These are phyloP conservation scores for Coleophora flavipennella DNA, from an alignment of 2,888 invertebrate genomes.

Conservation along the genomic window DNA sequence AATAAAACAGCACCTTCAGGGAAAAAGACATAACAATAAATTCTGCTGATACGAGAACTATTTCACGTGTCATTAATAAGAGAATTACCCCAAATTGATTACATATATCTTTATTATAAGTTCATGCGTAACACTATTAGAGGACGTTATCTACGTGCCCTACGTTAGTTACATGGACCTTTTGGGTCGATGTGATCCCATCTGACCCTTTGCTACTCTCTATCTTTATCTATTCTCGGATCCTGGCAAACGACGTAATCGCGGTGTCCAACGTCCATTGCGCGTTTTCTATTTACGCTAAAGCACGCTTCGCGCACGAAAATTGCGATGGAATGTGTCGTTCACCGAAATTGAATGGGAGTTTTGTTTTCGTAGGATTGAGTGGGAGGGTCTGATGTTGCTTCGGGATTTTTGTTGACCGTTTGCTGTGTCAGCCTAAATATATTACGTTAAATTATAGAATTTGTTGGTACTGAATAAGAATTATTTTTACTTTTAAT, in stretches of 20 bases:
- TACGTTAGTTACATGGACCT: conserved; percentile 1
- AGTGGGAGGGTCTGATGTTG: conserved; percentile 15
- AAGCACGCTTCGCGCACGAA: conserved; percentile 31
- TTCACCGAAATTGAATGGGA: conserved; percentile 26
- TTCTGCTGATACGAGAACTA: not conserved
- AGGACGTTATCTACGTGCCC: conserved; percentile 3
- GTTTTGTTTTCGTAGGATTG: conserved; percentile 10
- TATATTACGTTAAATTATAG: conserved; percentile 24
- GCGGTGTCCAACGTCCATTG: conserved; percentile 30
- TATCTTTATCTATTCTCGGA: conserved; percentile 11
- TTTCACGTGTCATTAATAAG: not conserved
- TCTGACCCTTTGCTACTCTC: conserved; percentile 20
- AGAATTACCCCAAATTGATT: not conserved
- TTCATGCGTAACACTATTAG: conserved; percentile 5
- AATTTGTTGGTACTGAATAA: conserved; percentile 18
- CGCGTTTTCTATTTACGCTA: conserved; percentile 29
- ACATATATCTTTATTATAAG: not conserved
- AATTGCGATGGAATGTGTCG: conserved; percentile 28
- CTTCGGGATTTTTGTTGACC: conserved; percentile 19
- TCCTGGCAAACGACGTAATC: conserved; percentile 18
- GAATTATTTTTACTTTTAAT: conserved; percentile 17
- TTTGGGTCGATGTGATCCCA: conserved; percentile 16
- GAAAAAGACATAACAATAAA: too few species aligned
- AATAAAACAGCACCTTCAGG: too few species aligned
- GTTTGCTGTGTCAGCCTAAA: conserved; percentile 24